phyloP scores from a whole-genome alignment of 2,113 vertebrate species.

The Columbina picui region DNA sequence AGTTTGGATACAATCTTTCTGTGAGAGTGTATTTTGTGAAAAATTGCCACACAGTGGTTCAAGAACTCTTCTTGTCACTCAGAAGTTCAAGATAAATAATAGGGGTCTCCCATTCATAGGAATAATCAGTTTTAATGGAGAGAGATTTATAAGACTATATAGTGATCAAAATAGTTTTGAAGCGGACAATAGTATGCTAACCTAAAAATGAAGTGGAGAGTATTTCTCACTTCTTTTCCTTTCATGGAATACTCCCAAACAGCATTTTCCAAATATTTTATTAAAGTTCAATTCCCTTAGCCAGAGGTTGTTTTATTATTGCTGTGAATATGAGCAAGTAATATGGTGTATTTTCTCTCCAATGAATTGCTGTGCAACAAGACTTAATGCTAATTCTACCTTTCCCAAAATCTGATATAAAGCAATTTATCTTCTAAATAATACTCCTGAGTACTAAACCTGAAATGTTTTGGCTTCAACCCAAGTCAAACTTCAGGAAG shows the following conservation, averaged over 20 bases:
- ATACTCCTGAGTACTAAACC: conserved; percentile 76
- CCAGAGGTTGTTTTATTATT: conserved; percentile 43
- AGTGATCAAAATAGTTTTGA: conserved; percentile 34
- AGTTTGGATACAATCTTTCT: conserved; percentile 52
- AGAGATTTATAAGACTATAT: conserved; percentile 17
- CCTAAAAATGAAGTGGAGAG: background rate
- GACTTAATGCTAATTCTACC: conserved; percentile 76
- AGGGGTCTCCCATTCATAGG: conserved; percentile 15
- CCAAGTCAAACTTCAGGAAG: conserved; percentile 81
- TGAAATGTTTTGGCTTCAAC: conserved; percentile 77
- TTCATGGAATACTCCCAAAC: conserved; percentile 49
- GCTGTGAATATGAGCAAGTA: conserved; percentile 65
- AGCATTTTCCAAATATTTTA: conserved; percentile 68
- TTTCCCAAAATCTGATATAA: conserved; percentile 80
- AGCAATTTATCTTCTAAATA: conserved; percentile 81
- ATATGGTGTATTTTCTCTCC: conserved; percentile 56
- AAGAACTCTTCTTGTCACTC: conserved; percentile 56
- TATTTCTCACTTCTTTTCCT: background rate
- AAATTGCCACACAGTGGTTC: conserved; percentile 30
- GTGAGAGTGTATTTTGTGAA: conserved; percentile 49
- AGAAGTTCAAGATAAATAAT: conserved; percentile 58
- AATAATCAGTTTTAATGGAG: conserved; percentile 46
- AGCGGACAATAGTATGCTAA: background rate
- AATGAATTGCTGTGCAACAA: conserved; percentile 77
- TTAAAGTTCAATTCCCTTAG: conserved; percentile 67